Evolutionary conservation across 2,888 invertebrate species (phyloP).

Genomic region (Nymphalis urticae): DNA sequence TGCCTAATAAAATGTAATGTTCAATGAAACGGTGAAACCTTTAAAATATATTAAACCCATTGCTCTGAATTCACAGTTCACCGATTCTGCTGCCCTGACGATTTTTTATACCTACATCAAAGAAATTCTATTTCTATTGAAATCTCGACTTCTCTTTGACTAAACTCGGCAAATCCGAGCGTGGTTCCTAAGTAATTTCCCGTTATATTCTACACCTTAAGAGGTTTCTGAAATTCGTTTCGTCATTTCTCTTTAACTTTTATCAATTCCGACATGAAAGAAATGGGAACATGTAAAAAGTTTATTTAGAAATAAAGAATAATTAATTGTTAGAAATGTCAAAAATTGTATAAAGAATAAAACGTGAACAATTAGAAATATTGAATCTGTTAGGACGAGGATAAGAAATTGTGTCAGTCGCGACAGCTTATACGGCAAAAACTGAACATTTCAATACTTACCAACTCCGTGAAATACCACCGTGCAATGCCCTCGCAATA

Average conservation of each 20-base stretch:
- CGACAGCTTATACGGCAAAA: slow-evolving; percentile 48
- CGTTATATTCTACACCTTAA: slow-evolving; percentile 41
- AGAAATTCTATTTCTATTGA: slow-evolving; percentile 60
- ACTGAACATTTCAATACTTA: slow-evolving; percentile 48
- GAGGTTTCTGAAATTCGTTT: slow-evolving; percentile 34
- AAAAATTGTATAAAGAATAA: slow-evolving; percentile 7
- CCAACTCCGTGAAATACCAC: slow-evolving; percentile 28
- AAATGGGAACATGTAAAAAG: slow-evolving; percentile 17
- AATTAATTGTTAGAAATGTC: slow-evolving; percentile 12
- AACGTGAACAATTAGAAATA: slow-evolving; percentile 20
- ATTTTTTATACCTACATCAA: slow-evolving; percentile 61
- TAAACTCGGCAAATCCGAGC: slow-evolving; percentile 49
- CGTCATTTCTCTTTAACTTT: slow-evolving; percentile 27
- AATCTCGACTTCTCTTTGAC: slow-evolving; percentile 58
- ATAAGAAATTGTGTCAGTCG: slow-evolving; percentile 41
- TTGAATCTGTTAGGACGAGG: slow-evolving; percentile 18
- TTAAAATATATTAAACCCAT: slow-evolving; percentile 33
- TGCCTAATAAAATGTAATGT: slow-evolving; percentile 9
- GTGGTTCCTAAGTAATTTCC: slow-evolving; percentile 64
- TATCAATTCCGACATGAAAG: slow-evolving; percentile 21
- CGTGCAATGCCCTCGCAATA: slow-evolving; percentile 25
- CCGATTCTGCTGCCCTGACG: slow-evolving; percentile 30
- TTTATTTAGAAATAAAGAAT: slow-evolving; percentile 1
- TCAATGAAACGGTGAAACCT: slow-evolving; percentile 22
- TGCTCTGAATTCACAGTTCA: slow-evolving; percentile 30